A percentile compares a stretch with the other conserved stretches of the same genome.
Conservation (phyloP, 1,140 invertebrate species). For the Drosophila yakuba region DNA sequence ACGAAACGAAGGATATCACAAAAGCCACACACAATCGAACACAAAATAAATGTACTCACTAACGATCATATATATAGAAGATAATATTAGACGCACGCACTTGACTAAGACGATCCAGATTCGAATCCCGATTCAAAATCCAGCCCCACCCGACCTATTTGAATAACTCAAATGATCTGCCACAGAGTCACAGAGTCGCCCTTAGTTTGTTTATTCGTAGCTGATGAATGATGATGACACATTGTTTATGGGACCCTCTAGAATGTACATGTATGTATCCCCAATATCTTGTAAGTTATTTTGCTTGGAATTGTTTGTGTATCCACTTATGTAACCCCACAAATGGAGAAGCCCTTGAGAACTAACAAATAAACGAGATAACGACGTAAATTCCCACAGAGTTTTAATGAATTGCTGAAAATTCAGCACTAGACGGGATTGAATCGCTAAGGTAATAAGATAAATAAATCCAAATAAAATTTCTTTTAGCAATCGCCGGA, state of each 20-base stretch:
- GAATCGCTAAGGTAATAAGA: no score
- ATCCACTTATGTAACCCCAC: slow-evolving; percentile 18
- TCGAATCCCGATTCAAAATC: slow-evolving; percentile 10
- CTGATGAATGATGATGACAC: slow-evolving; percentile 7
- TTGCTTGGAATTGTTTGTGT: slow-evolving; percentile 48
- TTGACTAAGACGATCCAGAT: slow-evolving; percentile 37
- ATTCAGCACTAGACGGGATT: no score
- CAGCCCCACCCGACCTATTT: slow-evolving; percentile 32
- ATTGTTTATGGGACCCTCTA: slow-evolving; percentile 47
- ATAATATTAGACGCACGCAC: slow-evolving; percentile 68
- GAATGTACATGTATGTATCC: slow-evolving; percentile 15
- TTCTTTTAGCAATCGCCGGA: no score
- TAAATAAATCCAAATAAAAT: no score
- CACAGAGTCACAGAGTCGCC: slow-evolving; percentile 5
- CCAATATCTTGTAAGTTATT: slow-evolving; percentile 19
- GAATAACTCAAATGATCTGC: slow-evolving; percentile 2
- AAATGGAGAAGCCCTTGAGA: slow-evolving; percentile 18
- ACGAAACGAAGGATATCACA: slow-evolving; percentile 25
- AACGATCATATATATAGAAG: slow-evolving; percentile 45
- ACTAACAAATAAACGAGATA: slow-evolving; percentile 38
- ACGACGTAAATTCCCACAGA: not conserved
- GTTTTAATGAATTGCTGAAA: not conserved
- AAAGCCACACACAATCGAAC: slow-evolving; percentile 39
- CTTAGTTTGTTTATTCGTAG: slow-evolving; percentile 43
- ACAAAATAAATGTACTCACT: slow-evolving; percentile 47